A percentile compares a stretch with the other conserved stretches of the same genome.
These are phyloP conservation scores for Radopholus similis DNA, from an alignment of 1,140 invertebrate genomes.

Conservation along the genomic window DNA sequence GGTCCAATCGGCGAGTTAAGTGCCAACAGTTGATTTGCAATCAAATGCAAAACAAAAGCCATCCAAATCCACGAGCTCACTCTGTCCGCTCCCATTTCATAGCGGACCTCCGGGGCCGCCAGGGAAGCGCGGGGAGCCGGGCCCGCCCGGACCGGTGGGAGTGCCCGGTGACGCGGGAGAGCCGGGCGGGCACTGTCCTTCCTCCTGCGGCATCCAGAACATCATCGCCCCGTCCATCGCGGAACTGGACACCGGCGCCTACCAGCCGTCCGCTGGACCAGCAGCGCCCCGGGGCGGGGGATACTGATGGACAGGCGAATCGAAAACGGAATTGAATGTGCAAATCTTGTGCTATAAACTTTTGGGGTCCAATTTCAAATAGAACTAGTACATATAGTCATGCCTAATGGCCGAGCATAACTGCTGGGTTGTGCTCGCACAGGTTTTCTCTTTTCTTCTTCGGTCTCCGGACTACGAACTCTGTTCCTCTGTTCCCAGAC, in stretches of 20 bases:
- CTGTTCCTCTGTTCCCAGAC: too few relatives aligned
- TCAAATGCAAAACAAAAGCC: background rate
- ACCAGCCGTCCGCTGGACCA: background rate
- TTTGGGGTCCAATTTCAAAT: too few relatives aligned
- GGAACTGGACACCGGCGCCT: conserved; percentile 48
- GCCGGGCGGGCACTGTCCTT: conserved; percentile 57
- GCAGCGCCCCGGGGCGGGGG: conserved; percentile 22
- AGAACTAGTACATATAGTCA: too few relatives aligned
- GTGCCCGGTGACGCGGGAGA: conserved; percentile 39
- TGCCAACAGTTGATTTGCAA: background rate
- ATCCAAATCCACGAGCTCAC: background rate
- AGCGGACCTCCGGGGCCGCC: conserved; percentile 44
- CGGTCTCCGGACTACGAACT: too few relatives aligned
- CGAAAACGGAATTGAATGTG: too few relatives aligned
- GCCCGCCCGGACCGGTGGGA: conserved; percentile 40
- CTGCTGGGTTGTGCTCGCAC: too few relatives aligned
- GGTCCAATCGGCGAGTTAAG: conserved; percentile 33
- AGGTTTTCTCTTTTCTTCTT: too few relatives aligned
- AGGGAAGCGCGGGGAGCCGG: conserved; percentile 36
- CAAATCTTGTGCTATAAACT: too few relatives aligned
- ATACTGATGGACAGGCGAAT: conserved; percentile 13
- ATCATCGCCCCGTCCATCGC: conserved; percentile 56
- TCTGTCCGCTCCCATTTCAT: too few relatives aligned
- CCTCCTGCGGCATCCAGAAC: conserved; percentile 57
- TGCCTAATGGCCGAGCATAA: too few relatives aligned